Conservation (phyloP, 2,888 invertebrate genomes). For the Caenorhabditis plicata region DNA sequence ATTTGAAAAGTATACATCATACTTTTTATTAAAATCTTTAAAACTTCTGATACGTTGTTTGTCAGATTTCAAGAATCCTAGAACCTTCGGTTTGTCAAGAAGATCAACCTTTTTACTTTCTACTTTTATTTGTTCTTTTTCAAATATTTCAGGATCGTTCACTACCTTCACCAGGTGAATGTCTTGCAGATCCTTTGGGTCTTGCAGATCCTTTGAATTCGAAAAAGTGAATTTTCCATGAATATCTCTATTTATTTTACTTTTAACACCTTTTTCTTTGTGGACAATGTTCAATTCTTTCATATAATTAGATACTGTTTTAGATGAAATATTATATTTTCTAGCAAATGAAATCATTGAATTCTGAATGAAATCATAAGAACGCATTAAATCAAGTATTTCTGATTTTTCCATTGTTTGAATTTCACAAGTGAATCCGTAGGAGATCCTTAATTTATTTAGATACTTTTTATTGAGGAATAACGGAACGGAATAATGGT, state of each 20-base stretch:
- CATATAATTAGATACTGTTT: constrained; percentile 21
- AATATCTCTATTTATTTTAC: constrained; percentile 9
- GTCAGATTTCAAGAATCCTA: constrained; percentile 1
- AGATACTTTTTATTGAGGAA: constrained; percentile 15
- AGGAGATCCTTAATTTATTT: no score
- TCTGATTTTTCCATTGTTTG: constrained; percentile 19
- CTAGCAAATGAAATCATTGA: constrained; percentile 16
- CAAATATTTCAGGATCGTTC: constrained; percentile 5
- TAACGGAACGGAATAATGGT: constrained; percentile 15
- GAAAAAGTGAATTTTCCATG: constrained; percentile 12
- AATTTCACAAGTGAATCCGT: no score
- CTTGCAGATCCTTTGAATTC: constrained; percentile 11
- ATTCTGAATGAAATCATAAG: constrained; percentile 15
- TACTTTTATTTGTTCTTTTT: constrained; percentile 16
- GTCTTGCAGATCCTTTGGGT: no score
- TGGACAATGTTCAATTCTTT: constrained; percentile 12
- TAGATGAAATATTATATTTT: constrained; percentile 19
- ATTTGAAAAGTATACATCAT: constrained; percentile 24
- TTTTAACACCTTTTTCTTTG: constrained; percentile 15
- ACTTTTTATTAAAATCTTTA: constrained; percentile 6
- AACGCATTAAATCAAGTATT: constrained; percentile 14
- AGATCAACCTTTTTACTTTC: constrained; percentile 22
- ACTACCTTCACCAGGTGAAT: no score
- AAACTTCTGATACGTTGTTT: constrained; percentile 5
- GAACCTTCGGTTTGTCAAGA: constrained; percentile 19